A percentile compares a stretch with the other conserved stretches of the same genome.
Conservation (phyloP, 1,140 invertebrate species). For the Pseudoatta argentina region DNA sequence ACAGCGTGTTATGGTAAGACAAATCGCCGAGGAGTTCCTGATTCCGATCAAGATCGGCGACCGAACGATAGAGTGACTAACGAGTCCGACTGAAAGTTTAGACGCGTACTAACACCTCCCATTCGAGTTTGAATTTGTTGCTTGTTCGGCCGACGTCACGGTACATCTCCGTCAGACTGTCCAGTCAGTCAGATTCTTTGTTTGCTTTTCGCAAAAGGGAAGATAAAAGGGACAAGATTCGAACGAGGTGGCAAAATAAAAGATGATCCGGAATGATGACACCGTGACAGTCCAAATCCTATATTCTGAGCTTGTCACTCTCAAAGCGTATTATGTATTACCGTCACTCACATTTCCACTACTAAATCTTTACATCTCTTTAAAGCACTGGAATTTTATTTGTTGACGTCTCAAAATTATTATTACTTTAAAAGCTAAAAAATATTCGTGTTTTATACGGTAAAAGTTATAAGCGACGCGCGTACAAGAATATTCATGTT, state of each 20-base stretch:
- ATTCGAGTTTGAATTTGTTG: constrained; percentile 51
- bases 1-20: constrained; percentile 45
- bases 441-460: neutral
- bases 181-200: constrained; percentile 53
- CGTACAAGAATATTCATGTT: neutral
- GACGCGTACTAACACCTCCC: constrained; percentile 42
- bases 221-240: constrained; percentile 16
- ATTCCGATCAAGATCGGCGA: constrained; percentile 63
- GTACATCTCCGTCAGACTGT: constrained; percentile 60
- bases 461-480: neutral
- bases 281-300: neutral
- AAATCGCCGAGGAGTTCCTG: constrained; percentile 50
- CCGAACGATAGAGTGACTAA: constrained; percentile 52
- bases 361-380: neutral
- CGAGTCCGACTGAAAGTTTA: constrained; percentile 41
- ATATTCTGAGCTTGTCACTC: constrained; percentile 25
- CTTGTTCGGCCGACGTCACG: constrained; percentile 55
- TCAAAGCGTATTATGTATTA: neutral
- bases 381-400: neutral
- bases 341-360: neutral
- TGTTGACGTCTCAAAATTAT: neutral
- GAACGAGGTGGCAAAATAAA: constrained; percentile 18
- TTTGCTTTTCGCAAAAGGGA: constrained; percentile 1
- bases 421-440: neutral
- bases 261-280: neutral